These are phyloP conservation scores for Oncorhynchus gorbuscha DNA, from an alignment of 2,113 vertebrate genomes.

Conservation along the genomic window DNA sequence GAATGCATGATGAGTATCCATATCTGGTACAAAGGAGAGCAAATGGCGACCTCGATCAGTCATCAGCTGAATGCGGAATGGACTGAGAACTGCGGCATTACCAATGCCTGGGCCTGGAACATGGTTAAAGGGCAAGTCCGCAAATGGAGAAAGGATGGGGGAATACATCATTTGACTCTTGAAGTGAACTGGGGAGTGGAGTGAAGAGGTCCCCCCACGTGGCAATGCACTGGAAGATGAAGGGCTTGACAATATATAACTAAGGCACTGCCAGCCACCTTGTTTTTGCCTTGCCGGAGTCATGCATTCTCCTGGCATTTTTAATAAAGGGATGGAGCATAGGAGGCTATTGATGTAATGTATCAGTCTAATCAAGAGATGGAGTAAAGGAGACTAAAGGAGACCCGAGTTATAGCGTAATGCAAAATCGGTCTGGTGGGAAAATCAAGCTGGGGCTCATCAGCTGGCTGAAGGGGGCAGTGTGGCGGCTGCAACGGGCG, in stretches of 20 bases:
- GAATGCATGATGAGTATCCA: neutral
- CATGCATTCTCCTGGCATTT: constrained; percentile 49
- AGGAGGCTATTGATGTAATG: constrained; percentile 61
- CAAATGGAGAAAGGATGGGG: neutral
- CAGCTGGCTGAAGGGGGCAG: neutral
- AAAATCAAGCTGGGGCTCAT: constrained; percentile 2
- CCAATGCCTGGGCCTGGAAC: constrained; percentile 29
- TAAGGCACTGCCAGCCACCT: constrained; percentile 57
- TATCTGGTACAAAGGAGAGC: neutral
- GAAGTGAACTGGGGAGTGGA: constrained; percentile 27
- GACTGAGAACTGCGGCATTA: constrained; percentile 37
- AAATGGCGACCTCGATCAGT: neutral
- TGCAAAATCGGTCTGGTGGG: constrained; percentile 37
- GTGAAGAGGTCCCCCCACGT: constrained; percentile 36
- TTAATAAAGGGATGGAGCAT: constrained; percentile 57
- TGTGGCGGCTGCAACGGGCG: constrained; percentile 14
- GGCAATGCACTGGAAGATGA: constrained; percentile 53
- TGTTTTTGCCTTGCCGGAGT: constrained; percentile 34
- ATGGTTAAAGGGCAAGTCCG: constrained; percentile 48
- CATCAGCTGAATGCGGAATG: neutral
- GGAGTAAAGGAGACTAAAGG: constrained; percentile 52
- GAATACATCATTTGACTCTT: constrained; percentile 48
- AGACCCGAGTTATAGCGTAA: constrained; percentile 43
- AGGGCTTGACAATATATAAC: constrained; percentile 61
- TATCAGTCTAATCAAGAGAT: constrained; percentile 44